Evolutionary conservation across 1,140 invertebrate genomes (phyloP).

Genomic region (Megathymus violae): DNA sequence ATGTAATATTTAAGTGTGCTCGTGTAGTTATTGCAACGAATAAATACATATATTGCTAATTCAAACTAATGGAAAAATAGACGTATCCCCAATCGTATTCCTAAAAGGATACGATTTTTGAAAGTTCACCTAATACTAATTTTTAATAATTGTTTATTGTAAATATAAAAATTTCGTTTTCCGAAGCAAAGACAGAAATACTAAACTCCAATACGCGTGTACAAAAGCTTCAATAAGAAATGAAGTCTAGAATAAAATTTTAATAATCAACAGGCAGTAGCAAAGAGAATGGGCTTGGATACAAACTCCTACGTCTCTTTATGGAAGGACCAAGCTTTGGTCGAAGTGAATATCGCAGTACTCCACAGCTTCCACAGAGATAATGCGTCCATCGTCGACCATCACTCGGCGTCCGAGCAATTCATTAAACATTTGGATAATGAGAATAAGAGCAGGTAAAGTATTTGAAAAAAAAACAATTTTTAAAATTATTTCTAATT

Average conservation of each 20-base stretch:
- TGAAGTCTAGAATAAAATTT: slow-evolving; percentile 6
- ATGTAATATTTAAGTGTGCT: no score
- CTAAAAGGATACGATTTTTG: no score
- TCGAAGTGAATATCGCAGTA: slow-evolving; percentile 96
- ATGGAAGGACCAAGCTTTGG: slow-evolving; percentile 96
- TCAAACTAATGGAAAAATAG: no score
- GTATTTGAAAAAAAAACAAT: slow-evolving; percentile 15
- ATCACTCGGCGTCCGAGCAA: slow-evolving; percentile 96
- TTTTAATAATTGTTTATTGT: no score
- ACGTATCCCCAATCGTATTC: no score
- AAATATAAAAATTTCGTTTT: no score
- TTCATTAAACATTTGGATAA: slow-evolving; percentile 98
- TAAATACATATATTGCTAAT: no score
- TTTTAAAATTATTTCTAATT: not conserved
- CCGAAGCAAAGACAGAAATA: no score
- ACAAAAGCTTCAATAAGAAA: no score
- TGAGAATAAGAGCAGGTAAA: slow-evolving; percentile 90
- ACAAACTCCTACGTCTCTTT: slow-evolving; percentile 92
- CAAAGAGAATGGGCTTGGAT: slow-evolving; percentile 93
- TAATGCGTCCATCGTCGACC: slow-evolving; percentile 97
- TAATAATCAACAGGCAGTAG: slow-evolving; percentile 87
- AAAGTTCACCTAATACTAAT: no score
- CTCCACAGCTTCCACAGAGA: slow-evolving; percentile 95
- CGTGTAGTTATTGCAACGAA: no score
- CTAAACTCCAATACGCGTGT: no score